phyloP scores from a whole-genome alignment of 2,888 invertebrate species.

The Rhorus exstirpatorius region DNA sequence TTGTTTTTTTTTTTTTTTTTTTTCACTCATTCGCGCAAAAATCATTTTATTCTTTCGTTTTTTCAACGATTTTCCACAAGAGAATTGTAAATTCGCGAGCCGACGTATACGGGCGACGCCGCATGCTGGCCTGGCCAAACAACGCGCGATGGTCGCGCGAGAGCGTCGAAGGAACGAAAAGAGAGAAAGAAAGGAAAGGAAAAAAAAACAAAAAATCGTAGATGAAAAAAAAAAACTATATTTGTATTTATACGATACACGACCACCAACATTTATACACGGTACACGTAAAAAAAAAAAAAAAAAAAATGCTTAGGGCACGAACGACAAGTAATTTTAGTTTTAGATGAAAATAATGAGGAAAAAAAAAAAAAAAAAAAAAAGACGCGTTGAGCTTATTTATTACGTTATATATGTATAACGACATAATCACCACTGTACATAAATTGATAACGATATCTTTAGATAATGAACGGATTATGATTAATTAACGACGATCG shows the following conservation, averaged over 20 bases:
- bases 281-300: constrained; percentile 4
- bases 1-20: too few species aligned
- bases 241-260: constrained; percentile 67
- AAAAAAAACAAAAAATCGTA: too few species aligned
- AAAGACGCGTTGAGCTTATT: constrained; percentile 83
- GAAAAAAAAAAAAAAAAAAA: too few species aligned
- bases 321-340: constrained; percentile 75
- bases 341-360: constrained; percentile 65
- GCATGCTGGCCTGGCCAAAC: neutral
- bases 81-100: constrained; percentile 9
- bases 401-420: constrained; percentile 83
- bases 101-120: neutral
- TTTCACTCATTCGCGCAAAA: constrained; percentile 33
- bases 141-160: too few species aligned
- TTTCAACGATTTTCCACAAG: constrained; percentile 1
- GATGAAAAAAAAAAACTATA: constrained; percentile 51
- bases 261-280: constrained; percentile 61
- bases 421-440: constrained; percentile 81
- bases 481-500: constrained; percentile 41
- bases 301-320: constrained; percentile 70
- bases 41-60: constrained; percentile 11
- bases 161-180: neutral
- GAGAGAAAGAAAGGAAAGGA: neutral
- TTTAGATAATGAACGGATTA: constrained; percentile 49
- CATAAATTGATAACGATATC: constrained; percentile 75